Base-by-base conservation (phyloP, 1,140 invertebrate genomes). In the Panagrolaimus sp. region DNA sequence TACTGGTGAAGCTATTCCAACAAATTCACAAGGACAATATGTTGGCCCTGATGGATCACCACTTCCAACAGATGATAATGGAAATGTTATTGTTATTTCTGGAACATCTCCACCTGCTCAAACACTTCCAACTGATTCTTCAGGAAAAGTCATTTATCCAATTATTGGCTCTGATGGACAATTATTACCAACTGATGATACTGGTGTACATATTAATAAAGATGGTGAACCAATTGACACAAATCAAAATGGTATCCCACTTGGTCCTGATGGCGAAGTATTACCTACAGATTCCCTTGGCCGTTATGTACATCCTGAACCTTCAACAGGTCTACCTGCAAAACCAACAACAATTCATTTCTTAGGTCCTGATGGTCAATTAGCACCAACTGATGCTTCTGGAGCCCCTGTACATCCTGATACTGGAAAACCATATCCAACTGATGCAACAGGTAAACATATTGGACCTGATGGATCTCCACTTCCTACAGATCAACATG, bases 41-140 rank as follows among this genome's bases (percentile, higher is more conserved):
- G 45, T 78, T 32, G 76, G 73, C 24, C 64, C 71, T 9, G 76
- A 73, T 52, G 63, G 63, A 14, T 65, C 65, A 32, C 75, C 74
- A 15, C 48, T 78, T 21, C 77, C 77, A 1, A 80, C 77, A 10
- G 69, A 77, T 43, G 62, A 46, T 10, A 46, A 72, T 44, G 76
- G 76, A 32, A 38, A 38, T 38, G 32, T 38, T 38, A 38, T 38
- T 38, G 32, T 38, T 4, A 38, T 38, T 38, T 38, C 32, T 38
- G 32, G 32, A 38, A 38, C 32, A 4, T 2, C 2, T 4, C 32
- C 2, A 38, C 32, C 32, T 4, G 2, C 32, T 38, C 32, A 38
- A 38, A 38, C 32, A 38, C 32, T 38, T 38, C 32, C 32, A 4
- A 38, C 32, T 38, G 32, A 38, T 38, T 7, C 32, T 4, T 38